phyloP scores from a whole-genome alignment of 2,888 invertebrate species.

The Apamea anceps region DNA sequence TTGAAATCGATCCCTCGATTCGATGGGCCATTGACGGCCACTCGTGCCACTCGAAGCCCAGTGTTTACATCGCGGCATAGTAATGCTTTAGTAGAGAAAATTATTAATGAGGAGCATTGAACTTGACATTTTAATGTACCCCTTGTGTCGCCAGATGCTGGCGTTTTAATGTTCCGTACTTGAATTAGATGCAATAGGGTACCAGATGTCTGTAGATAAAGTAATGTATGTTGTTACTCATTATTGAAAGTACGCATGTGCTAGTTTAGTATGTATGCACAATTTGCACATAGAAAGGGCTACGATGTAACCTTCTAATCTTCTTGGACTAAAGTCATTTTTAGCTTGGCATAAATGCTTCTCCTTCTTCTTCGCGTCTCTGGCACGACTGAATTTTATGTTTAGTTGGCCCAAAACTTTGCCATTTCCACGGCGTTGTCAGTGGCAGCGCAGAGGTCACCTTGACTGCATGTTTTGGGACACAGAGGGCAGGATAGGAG shows the following conservation, averaged over 20 bases:
- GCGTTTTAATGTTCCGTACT: conserved; percentile 45
- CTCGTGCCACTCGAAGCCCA: conserved; percentile 48
- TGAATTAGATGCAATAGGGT: conserved; percentile 42
- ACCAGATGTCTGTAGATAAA: conserved; percentile 44
- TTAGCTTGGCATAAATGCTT: neutral
- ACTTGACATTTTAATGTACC: conserved; percentile 65
- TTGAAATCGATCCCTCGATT: conserved; percentile 53
- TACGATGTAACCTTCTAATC: neutral
- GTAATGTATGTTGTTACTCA: conserved; percentile 12
- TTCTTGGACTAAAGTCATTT: neutral
- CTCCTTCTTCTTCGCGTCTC: too few relatives aligned
- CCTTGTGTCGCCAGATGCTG: conserved; percentile 63
- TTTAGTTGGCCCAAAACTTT: too few relatives aligned
- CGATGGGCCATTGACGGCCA: conserved; percentile 31
- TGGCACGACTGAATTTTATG: too few relatives aligned
- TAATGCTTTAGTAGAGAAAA: conserved; percentile 48
- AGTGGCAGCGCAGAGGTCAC: too few relatives aligned
- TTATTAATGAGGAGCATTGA: conserved; percentile 67
- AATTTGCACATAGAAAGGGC: neutral
- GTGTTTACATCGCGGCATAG: conserved; percentile 54
- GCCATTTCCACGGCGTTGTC: too few relatives aligned
- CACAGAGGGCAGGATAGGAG: too few relatives aligned
- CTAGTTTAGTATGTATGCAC: neutral
- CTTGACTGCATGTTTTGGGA: too few relatives aligned
- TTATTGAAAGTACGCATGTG: conserved; percentile 3